Conservation (phyloP, 2,113 vertebrate species). For the Corydoras maculifer region DNA sequence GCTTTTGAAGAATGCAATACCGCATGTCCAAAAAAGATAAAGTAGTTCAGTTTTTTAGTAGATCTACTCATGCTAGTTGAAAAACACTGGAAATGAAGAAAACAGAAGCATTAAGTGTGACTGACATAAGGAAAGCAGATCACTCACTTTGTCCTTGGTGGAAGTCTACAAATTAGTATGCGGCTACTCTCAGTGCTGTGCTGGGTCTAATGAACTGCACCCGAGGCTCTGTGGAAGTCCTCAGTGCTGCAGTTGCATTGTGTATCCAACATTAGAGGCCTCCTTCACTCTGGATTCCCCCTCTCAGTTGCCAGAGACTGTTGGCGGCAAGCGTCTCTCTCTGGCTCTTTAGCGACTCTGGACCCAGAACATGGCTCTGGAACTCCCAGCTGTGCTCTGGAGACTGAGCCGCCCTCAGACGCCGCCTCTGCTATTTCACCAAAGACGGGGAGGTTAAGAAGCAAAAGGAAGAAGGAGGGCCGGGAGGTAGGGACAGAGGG, state of each 20-base stretch:
- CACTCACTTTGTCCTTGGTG: conserved; percentile 6
- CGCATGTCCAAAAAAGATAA: too few species aligned
- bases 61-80: too few species aligned
- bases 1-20: too few species aligned
- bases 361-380: conserved; percentile 56
- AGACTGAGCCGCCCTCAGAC: conserved; percentile 45
- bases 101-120: too few species aligned
- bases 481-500: conserved; percentile 47
- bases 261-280: conserved; percentile 41
- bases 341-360: conserved; percentile 46
- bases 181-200: conserved; percentile 5
- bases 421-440: conserved; percentile 59
- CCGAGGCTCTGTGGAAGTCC: conserved; percentile 22
- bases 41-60: too few species aligned
- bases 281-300: conserved; percentile 20
- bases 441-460: conserved; percentile 51
- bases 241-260: conserved; percentile 52
- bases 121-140: neutral
- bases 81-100: too few species aligned
- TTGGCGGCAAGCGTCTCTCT: conserved; percentile 42
- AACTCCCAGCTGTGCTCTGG: conserved; percentile 56
- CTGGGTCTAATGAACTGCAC: conserved; percentile 37
- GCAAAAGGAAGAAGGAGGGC: conserved; percentile 29
- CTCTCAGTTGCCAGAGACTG: conserved; percentile 34
- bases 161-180: neutral